Base-by-base conservation (phyloP, 2,797 vertebrate species). In the Carapus acus region DNA sequence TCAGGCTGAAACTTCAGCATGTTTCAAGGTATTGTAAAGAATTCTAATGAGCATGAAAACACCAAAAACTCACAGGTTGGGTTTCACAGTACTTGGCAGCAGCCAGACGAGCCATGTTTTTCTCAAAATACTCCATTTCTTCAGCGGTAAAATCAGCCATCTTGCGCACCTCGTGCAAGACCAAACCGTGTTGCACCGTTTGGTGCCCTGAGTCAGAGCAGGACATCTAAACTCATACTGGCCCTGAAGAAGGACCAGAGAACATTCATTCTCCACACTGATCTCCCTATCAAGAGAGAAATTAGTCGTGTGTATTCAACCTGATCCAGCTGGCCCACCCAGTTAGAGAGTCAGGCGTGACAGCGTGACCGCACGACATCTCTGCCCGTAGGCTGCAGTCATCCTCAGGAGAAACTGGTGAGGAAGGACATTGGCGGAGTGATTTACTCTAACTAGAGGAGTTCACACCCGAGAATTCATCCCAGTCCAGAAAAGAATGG, bases 361-460 rank as follows among this genome's bases (percentile, higher is more conserved):
- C 83, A 1, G 78, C 85, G 14, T 88, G 86, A 1, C 83, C 83
- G 33, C 85, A 88, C 40, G 85, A 83, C 85, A 86, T 81, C 69
- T 78, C 71, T 11, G 81, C 80, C 39, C 66, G 58, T 16, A 74
- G 61, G 20, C 23, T 56, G 13, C 23, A 15, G 0, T 64, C 69
- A 8, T 72, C 83, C 29, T 76, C 78, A 18, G 81, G 82, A 37
- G 59, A 54, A 16, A 6, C 27, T 29, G 27, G 11, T 6, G 27
- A 29, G 27, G 6, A 29, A 6, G 12, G 20, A 9, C 12, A 12
- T 19, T 9, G 21, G 8, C 6, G 13, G n/a, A 7, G 13, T 15
- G 18, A 11, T 27, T 27, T 9, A 27, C 9, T 27, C 9, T 39
- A 39, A 39, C 17, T 39, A 9, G 12, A 39, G 17, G 8, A 39